A percentile compares a stretch with the other conserved stretches of the same genome.
Evolutionary conservation across 2,113 vertebrate species (phyloP).

Genomic region (Albula goreensis): DNA sequence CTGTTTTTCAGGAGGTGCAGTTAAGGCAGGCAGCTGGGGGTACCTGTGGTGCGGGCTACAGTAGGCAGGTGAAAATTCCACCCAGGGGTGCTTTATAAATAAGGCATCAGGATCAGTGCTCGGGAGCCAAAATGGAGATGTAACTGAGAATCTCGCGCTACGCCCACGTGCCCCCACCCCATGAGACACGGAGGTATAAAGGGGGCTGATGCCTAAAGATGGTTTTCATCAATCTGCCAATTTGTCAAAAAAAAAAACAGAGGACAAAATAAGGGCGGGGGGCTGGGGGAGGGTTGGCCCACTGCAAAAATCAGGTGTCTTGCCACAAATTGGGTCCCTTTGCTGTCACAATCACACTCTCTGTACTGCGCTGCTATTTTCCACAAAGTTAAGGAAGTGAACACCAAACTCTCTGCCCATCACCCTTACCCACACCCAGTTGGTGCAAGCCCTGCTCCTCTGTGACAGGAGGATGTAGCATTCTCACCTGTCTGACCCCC

Average conservation of each 20-base stretch:
- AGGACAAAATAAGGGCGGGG: too few species aligned
- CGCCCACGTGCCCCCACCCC: slow-evolving; percentile 36
- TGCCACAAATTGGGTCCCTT: neutral
- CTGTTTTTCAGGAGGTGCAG: neutral
- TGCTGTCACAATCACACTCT: neutral
- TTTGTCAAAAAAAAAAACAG: neutral
- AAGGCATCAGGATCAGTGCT: slow-evolving; percentile 65
- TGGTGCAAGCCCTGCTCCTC: neutral
- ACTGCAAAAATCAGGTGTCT: neutral
- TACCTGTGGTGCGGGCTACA: slow-evolving; percentile 13
- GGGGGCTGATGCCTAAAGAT: too few species aligned
- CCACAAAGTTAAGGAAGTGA: too few species aligned
- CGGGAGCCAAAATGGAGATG: slow-evolving; percentile 67
- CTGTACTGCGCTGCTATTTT: too few species aligned
- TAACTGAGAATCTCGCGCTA: slow-evolving; percentile 44
- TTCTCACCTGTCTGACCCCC: neutral
- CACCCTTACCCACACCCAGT: neutral
- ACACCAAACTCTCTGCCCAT: too few species aligned
- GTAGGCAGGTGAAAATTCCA: slow-evolving; percentile 27
- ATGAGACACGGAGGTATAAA: neutral
- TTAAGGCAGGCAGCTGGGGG: slow-evolving; percentile 7
- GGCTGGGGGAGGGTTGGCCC: too few species aligned
- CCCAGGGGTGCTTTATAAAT: slow-evolving; percentile 67
- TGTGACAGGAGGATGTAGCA: neutral
- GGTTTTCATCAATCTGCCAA: too few species aligned